Base-by-base conservation (phyloP, 2,888 invertebrate genomes). In the Lithophane leautieri region DNA sequence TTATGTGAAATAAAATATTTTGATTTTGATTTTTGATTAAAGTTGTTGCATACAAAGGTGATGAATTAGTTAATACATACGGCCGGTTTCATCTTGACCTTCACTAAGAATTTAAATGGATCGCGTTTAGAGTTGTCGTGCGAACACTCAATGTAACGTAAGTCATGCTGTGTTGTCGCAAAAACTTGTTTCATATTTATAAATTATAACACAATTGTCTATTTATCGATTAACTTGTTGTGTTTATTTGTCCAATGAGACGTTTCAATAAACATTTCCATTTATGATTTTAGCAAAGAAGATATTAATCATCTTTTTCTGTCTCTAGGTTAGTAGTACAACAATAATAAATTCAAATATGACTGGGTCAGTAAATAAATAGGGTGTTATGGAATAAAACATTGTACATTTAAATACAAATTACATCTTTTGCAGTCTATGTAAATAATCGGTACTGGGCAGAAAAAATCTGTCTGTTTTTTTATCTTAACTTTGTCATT, bases 281-380 rank as follows among this genome's bases (percentile, higher is more conserved):
- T 76, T 76, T 60, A 60, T 0, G 22, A 60, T 76, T 50, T 60
- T 16, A 52, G 22, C 34, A 34, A 50, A 19, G 16, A 76, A 16
- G 28, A 50, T 66, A 47, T 75, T 50, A 40, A 42, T 75, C 28
- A 8, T 50, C 28, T 50, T 76, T 58, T 75, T 58, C 40, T 66
- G 42, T 67, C 14, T 58, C 19, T 50, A 50, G 6, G n/a, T 67
- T 42, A 28, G 9, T 28, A 66, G 47, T 14, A 68, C 34, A 76
- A 34, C 12, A n/a, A 60, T 76, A 60, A 76, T 76, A 68, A 76
- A 76, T 76, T 58, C 19, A 44, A 50, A 25, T 52, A 34, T 44
- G n/a, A 67, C 50, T 52, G n/a, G 76, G 58, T 76, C 58, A 76
- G 50, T 68, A 16, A 67, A 28, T 42, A 67, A 66, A 28, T 42